Evolutionary conservation across 2,888 invertebrate genomes (phyloP).

Genomic region (Agrotis clavis): DNA sequence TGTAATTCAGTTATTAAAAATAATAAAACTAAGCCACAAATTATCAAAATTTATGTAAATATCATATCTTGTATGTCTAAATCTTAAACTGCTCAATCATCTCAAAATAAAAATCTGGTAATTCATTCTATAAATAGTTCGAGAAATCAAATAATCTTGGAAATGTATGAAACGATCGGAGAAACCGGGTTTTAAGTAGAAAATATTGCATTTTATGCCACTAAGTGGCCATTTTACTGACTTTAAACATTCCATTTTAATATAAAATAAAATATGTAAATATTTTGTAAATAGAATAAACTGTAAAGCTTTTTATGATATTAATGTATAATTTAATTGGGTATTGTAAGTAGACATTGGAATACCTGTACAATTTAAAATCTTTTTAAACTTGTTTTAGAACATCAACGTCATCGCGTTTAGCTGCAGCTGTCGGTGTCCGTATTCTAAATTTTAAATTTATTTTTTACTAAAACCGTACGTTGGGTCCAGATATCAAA

Average conservation of each 20-base stretch:
- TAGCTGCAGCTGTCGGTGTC: background rate
- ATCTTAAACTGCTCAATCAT: constrained; percentile 20
- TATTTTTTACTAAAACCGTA: background rate
- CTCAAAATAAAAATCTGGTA: background rate
- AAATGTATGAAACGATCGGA: constrained; percentile 23
- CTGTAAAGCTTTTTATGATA: constrained; percentile 51
- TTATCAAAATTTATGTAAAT: constrained; percentile 26
- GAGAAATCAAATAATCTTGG: background rate
- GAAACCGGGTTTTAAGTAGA: constrained; percentile 5
- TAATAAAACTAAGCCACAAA: constrained; percentile 1
- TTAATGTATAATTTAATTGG: constrained; percentile 42
- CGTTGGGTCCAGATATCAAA: background rate
- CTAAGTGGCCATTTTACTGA: constrained; percentile 43
- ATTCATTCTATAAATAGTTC: constrained; percentile 22
- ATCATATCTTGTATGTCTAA: constrained; percentile 10
- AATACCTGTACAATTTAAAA: background rate
- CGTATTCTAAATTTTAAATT: background rate
- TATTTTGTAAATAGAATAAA: constrained; percentile 53
- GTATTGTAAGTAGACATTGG: constrained; percentile 32
- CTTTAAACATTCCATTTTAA: constrained; percentile 46
- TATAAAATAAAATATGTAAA: constrained; percentile 46
- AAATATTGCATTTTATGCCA: constrained; percentile 30
- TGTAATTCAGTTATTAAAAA: constrained; percentile 5
- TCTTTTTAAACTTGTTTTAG: too few relatives aligned
- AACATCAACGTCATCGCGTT: too few relatives aligned